Conservation (phyloP, 2,888 invertebrate species). For the Galeruca laticollis region DNA sequence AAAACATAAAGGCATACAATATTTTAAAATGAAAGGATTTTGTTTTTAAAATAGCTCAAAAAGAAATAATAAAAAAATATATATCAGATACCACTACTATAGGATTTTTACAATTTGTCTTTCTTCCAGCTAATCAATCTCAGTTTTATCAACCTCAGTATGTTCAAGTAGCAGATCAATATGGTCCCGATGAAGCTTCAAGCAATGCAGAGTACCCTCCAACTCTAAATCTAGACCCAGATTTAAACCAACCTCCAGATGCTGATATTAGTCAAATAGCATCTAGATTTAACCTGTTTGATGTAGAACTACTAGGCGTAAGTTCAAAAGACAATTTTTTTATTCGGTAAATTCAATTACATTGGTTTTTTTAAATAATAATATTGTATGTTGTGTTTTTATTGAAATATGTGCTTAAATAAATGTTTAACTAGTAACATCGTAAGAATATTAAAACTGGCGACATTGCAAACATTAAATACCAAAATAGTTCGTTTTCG, state of each 20-base stretch:
- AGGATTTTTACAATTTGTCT: too few species aligned
- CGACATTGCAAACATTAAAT: background rate
- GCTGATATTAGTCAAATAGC: slow-evolving; percentile 35
- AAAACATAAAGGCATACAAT: too few species aligned
- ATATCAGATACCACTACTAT: too few species aligned
- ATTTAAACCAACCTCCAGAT: slow-evolving; percentile 17
- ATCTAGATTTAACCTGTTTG: slow-evolving; percentile 61
- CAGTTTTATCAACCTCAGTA: background rate
- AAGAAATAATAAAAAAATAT: too few species aligned
- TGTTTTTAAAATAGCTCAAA: too few species aligned
- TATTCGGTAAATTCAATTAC: too few species aligned
- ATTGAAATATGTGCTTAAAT: too few species aligned
- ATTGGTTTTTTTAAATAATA: too few species aligned
- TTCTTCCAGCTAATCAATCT: background rate
- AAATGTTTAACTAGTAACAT: too few species aligned
- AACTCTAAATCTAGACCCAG: slow-evolving; percentile 31
- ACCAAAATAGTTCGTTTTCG: background rate
- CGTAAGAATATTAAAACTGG: too few species aligned
- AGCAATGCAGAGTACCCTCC: background rate
- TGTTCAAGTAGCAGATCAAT: background rate
- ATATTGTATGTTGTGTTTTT: too few species aligned
- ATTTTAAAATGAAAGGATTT: too few species aligned
- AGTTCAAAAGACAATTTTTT: slow-evolving; percentile 24
- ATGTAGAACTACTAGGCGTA: slow-evolving; percentile 62
- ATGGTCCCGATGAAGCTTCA: background rate